Evolutionary conservation across 2,113 vertebrate genomes (phyloP).

Genomic region (Fregetta grallaria): DNA sequence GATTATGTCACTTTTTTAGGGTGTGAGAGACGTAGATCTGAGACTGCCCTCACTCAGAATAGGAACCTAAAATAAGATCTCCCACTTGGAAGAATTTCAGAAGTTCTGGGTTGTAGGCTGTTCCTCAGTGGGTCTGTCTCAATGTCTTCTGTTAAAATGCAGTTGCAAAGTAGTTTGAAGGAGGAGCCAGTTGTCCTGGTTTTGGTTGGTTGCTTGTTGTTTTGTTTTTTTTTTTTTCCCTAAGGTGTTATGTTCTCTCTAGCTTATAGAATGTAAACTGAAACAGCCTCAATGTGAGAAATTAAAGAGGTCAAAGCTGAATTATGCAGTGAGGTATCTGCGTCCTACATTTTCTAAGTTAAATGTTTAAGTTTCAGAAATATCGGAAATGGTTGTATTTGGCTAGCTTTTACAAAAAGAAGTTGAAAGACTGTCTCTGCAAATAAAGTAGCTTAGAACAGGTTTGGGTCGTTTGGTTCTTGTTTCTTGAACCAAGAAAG

Average conservation of each 20-base stretch:
- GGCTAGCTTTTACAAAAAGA: neutral
- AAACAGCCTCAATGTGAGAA: neutral
- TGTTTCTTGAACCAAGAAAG: neutral
- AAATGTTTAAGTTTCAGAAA: neutral
- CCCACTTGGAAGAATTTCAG: neutral
- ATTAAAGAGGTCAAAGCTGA: neutral
- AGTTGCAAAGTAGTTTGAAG: neutral
- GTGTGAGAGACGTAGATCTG: neutral
- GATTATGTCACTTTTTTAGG: neutral
- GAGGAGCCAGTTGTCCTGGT: neutral
- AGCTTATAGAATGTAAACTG: neutral
- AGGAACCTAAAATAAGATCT: neutral
- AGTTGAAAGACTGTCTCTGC: neutral
- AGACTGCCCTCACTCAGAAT: neutral
- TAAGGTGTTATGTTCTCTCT: neutral
- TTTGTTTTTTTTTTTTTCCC: too few species aligned
- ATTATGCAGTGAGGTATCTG: neutral
- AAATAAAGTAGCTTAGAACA: neutral
- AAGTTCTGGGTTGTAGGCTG: neutral
- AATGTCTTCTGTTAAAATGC: neutral
- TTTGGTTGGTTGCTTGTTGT: neutral
- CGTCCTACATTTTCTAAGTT: neutral
- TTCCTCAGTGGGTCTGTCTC: neutral
- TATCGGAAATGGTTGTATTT: neutral
- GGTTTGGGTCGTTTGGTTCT: neutral